phyloP scores from a whole-genome alignment of 2,797 vertebrate genomes.

The Otolemur crassicaudatus region DNA sequence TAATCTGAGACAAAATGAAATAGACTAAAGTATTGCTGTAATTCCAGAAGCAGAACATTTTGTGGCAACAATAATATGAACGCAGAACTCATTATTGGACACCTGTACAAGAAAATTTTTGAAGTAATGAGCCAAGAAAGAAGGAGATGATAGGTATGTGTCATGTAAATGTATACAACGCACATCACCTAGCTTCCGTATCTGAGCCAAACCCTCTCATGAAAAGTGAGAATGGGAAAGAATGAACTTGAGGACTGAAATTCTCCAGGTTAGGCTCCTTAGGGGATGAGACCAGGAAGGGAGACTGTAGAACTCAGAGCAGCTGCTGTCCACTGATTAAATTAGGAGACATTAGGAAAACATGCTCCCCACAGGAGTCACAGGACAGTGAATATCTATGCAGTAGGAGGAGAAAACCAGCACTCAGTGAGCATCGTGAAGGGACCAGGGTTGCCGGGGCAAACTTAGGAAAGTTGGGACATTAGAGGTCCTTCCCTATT shows the following conservation, averaged over 20 bases:
- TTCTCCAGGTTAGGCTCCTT: not conserved
- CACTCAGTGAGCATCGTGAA: not conserved
- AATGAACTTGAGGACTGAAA: not conserved
- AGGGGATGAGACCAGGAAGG: not conserved
- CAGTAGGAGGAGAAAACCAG: not conserved
- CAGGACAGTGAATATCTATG: not conserved
- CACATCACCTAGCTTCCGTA: not conserved
- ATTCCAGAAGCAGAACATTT: conserved; percentile 15
- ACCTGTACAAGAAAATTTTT: not conserved
- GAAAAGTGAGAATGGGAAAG: not conserved
- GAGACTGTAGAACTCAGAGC: not conserved
- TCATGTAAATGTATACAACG: not conserved
- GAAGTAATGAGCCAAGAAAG: not conserved
- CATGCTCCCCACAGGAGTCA: not conserved
- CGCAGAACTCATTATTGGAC: not conserved
- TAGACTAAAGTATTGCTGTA: not conserved
- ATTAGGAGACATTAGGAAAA: not conserved
- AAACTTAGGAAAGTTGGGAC: not conserved
- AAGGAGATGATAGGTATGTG: not conserved
- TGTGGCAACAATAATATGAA: not conserved
- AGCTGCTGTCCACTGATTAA: not conserved
- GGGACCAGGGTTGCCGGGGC: not conserved
- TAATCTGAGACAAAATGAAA: conserved; percentile 30
- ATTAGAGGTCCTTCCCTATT: not conserved
- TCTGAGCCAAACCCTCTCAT: not conserved